phyloP scores from a whole-genome alignment of 2,797 vertebrate genomes.

The Dallia pectoralis region DNA sequence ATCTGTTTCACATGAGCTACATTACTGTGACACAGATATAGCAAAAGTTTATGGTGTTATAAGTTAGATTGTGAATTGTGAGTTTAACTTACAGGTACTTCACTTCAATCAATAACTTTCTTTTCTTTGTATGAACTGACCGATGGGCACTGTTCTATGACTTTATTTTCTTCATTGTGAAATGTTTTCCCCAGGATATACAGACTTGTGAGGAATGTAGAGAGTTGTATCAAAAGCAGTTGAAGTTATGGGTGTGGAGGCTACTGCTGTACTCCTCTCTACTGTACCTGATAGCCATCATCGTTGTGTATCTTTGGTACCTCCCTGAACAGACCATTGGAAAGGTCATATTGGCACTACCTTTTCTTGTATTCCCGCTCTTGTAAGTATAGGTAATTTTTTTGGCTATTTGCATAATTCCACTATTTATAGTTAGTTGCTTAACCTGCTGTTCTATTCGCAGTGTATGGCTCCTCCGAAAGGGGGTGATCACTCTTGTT shows the following conservation, averaged over 20 bases:
- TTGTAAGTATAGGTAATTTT: constrained; percentile 82
- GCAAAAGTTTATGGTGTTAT: not conserved
- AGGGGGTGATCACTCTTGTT: constrained; percentile 87
- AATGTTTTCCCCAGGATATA: constrained; percentile 78
- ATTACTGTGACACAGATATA: not conserved
- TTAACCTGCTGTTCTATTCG: not conserved
- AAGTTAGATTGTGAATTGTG: not conserved
- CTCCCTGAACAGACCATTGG: constrained; percentile 89
- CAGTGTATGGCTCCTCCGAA: constrained; percentile 89
- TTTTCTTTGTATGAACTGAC: not conserved
- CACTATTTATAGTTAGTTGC: not conserved
- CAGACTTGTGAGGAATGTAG: constrained; percentile 88
- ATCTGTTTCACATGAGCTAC: not conserved
- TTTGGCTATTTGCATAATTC: not conserved
- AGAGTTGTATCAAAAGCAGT: constrained; percentile 90
- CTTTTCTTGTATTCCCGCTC: constrained; percentile 89
- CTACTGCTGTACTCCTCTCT: constrained; percentile 88
- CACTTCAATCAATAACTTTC: too few relatives aligned
- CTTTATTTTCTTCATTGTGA: not conserved
- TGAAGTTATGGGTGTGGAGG: constrained; percentile 90
- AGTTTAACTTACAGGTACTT: too few relatives aligned
- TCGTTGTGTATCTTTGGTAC: constrained; percentile 92
- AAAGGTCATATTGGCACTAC: constrained; percentile 83
- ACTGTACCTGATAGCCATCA: constrained; percentile 83
- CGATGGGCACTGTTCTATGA: not conserved